Evolutionary conservation across 2,797 vertebrate species (phyloP), one percentile per base, ranked within the genome.

Genomic region (Crax fasciolata): DNA sequence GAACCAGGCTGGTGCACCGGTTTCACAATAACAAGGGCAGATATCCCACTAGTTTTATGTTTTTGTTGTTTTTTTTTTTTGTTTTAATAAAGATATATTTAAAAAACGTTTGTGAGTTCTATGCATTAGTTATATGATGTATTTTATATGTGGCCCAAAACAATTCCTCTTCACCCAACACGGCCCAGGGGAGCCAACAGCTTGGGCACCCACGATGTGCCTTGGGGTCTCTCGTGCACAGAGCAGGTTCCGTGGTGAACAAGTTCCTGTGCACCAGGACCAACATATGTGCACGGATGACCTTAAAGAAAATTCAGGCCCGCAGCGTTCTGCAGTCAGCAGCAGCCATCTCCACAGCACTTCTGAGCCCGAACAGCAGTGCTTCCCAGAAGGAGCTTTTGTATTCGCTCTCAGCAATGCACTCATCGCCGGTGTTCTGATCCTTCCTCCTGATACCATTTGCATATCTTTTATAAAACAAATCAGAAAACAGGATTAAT

Each of bases 401-500:
- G 55, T 1, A 79, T 91, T 90, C 67, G 4, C 74, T 73, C 21
- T 0, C 18, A 51, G 85, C 70, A 43, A 52, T 8, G 49, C 67
- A 13, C 58, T 28, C 28, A 23, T 27, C 93, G 18, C 27, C 2
- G 2, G 87, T 68, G 61, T 84, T 95, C 39, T 35, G 38, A 95
- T 87, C 93, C 90, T 85, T 61, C 51, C 61, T 63, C 57, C 72
- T 78, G 23, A 6, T 25, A 2, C 58, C 57, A 89, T 96, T 83
- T 95, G 89, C 93, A 92, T 91, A 73, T 79, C 92, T 91, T 94
- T 79, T 82, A 52, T 54, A 54, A 91, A 85, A 82, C 92, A 84
- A 95, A 95, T 88, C 93, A 91, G 89, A 30, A 89, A 80, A 62
- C 68, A 58, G 91, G 89, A 94, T 96, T 96, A 72, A 79, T 91